These are phyloP conservation scores for Danio tinwini DNA, from an alignment of 2,797 vertebrate species.

Conservation along the genomic window DNA sequence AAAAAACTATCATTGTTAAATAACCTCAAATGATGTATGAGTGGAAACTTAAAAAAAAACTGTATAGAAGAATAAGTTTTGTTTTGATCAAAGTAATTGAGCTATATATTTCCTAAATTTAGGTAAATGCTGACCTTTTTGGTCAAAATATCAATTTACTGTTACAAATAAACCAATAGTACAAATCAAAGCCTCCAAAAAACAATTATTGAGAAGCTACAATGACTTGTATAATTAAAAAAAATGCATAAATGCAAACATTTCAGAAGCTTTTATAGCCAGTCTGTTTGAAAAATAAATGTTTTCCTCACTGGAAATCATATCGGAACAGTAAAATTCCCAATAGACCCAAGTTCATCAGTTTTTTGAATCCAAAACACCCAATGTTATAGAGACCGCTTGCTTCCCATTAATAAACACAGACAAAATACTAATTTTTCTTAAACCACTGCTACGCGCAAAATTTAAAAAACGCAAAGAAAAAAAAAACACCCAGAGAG, in stretches of 20 bases:
- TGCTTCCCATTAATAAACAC: not conserved
- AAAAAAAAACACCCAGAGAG: not conserved
- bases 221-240: not conserved
- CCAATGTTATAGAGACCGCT: not conserved
- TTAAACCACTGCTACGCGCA: constrained; percentile 1
- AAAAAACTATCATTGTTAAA: no score
- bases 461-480: not conserved
- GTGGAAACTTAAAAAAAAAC: not conserved
- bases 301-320: not conserved
- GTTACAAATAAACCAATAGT: not conserved
- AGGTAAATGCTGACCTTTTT: not conserved
- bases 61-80: not conserved
- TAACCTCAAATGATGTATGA: not conserved
- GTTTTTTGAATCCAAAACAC: not conserved
- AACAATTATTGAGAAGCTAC: not conserved
- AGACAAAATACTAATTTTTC: not conserved
- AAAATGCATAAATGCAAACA: not conserved
- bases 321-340: not conserved
- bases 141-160: not conserved
- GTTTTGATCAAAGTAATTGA: not conserved
- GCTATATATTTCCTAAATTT: not conserved
- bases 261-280: not conserved
- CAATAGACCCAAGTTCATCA: not conserved
- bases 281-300: not conserved
- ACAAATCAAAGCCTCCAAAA: not conserved